Base-by-base conservation (phyloP, 92 coral and sea anemone species). In the Desmophyllum pertusum region DNA sequence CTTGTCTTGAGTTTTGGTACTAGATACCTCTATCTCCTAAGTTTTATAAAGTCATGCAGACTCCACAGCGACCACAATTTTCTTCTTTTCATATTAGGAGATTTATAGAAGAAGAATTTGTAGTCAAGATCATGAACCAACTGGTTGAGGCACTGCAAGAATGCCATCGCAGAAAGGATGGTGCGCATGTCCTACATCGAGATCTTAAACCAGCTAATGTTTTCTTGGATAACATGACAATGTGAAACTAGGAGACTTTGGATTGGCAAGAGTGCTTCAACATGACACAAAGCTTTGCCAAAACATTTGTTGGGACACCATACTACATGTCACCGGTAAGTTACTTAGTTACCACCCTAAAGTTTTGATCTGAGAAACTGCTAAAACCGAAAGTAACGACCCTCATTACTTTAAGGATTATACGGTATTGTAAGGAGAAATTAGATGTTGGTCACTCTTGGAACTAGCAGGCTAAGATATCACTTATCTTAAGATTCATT, bases 241-340 rank as follows among this genome's bases (percentile, higher is more conserved):
- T 89, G 99, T 97, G 81, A 97, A 97, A 89, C 93, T 97, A 13
- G 99, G 99, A 43, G 99, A 97, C 85, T 97, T 97, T 89, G 99
- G 99, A 39, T 82, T 97, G 63, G 99, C 99, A n/a, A 91, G 99
- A 62, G 99, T 97, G 11, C 93, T 97, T 42, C 86, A 90, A 81
- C 99, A 97, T 73, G 99, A 97, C 72, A 94, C 93, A 27, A 21
- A 97, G 99, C 81, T 94, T 63, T 95, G 99, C 99, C 33, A 95
- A 84, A 77, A 97, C 99, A 30, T 97, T 97, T 94, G 99, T 97
- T 46, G 99, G 99, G 33, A 97, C 99, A 36, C 99, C 99, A 0
- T 97, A 97, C 73, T 97, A 97, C 86, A 97, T 97, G 99, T 97
- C 99, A 18, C 99, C 99, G 21, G 99, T 94, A 86, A 92, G 98